Conservation (phyloP, 2,888 invertebrate genomes). For the Eurytoma californica region DNA sequence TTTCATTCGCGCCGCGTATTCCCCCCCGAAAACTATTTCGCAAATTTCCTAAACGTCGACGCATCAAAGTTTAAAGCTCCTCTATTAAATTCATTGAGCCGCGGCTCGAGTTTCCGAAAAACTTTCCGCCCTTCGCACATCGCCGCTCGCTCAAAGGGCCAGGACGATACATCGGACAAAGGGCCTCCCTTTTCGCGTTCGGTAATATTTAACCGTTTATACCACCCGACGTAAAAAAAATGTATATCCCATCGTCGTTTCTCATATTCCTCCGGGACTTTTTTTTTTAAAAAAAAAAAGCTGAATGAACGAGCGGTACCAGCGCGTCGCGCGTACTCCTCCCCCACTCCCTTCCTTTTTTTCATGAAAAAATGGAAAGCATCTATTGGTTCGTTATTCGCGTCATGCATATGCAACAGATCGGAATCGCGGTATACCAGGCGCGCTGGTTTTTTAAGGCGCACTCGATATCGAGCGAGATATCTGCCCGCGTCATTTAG, state of each 20-base stretch:
- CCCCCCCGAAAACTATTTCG: too few species aligned
- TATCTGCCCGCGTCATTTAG: slow-evolving; percentile 40
- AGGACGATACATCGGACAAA: not conserved
- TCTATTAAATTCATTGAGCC: too few species aligned
- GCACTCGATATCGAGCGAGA: slow-evolving; percentile 8
- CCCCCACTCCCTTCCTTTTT: not conserved
- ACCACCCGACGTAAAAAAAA: too few species aligned
- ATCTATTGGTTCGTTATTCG: slow-evolving; percentile 25
- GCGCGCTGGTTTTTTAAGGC: slow-evolving; percentile 6
- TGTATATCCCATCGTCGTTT: too few species aligned
- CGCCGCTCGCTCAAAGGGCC: not conserved
- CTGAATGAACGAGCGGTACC: not conserved
- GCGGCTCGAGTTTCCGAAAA: not conserved
- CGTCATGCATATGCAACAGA: slow-evolving; percentile 38
- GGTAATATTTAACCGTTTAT: too few species aligned
- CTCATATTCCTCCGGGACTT: too few species aligned
- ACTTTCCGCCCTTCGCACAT: not conserved
- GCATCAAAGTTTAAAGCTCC: too few species aligned
- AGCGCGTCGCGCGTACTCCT: not conserved
- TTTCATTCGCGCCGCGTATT: too few species aligned
- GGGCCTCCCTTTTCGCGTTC: not conserved
- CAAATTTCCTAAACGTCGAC: too few species aligned
- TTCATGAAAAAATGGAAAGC: slow-evolving; percentile 12
- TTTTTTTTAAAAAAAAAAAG: not conserved
- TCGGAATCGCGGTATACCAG: slow-evolving; percentile 33